phyloP scores from a whole-genome alignment of 2,797 vertebrate genomes.

The Spatula versicolor region DNA sequence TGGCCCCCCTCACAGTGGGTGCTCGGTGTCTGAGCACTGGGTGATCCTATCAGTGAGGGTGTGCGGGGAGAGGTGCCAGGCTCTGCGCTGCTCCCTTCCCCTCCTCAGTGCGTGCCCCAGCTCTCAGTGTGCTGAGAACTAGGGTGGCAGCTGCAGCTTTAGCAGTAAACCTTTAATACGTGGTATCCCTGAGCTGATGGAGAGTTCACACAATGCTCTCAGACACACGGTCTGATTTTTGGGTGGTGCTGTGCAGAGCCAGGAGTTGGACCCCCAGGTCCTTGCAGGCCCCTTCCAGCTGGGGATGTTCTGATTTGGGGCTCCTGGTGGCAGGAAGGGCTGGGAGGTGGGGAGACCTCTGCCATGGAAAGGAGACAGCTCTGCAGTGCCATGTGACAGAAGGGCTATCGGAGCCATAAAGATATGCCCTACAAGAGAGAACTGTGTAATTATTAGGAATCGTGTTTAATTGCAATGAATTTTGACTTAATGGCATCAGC shows the following conservation, averaged over 20 bases:
- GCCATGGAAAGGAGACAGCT: rapidly evolving
- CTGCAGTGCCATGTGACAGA: rapidly evolving
- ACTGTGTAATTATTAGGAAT: neutral
- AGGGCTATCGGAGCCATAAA: rapidly evolving
- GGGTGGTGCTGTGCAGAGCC: neutral
- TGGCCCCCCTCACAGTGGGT: no score
- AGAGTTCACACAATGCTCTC: neutral
- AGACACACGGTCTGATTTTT: no score
- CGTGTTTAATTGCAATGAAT: neutral
- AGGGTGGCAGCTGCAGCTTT: no score
- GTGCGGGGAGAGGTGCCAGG: no score
- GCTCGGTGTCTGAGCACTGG: no score
- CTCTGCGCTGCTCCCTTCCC: neutral
- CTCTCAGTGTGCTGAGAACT: neutral
- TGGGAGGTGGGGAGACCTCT: rapidly evolving
- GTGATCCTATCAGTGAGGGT: no score
- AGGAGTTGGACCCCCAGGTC: neutral
- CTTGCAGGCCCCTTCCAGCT: neutral
- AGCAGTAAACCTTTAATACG: no score
- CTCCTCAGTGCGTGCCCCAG: neutral
- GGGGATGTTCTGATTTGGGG: neutral
- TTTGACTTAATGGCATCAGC: neutral
- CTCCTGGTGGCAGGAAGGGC: rapidly evolving
- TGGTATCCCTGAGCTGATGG: no score
- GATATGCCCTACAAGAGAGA: neutral